A percentile compares a stretch with the other conserved stretches of the same genome.
phyloP scores from a whole-genome alignment of 2,797 vertebrate species.

The Picus viridis region DNA sequence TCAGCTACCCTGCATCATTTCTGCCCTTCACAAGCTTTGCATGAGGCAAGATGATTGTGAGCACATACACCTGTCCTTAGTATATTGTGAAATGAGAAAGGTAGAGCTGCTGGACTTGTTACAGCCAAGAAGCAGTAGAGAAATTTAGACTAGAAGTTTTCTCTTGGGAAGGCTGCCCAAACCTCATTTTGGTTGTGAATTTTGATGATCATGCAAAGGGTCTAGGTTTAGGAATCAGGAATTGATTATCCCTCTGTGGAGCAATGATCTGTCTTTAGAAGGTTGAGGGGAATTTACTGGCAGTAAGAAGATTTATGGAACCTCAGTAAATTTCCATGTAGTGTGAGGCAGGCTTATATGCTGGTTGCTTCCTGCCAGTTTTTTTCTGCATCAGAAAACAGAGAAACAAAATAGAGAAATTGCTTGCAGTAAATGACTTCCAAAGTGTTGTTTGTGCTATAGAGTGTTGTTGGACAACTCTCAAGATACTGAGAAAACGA shows the following conservation, averaged over 20 bases:
- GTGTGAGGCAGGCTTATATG: not conserved
- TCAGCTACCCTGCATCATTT: not conserved
- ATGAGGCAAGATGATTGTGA: fast-evolving
- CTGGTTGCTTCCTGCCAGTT: not conserved
- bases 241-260: conserved; percentile 17
- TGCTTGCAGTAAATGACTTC: not conserved
- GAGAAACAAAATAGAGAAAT: not conserved
- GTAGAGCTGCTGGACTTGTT: not conserved
- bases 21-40: not conserved
- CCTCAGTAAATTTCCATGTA: conserved; percentile 47
- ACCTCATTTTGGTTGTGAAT: not conserved
- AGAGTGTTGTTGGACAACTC: not conserved
- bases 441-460: not conserved
- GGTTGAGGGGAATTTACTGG: conserved; percentile 56
- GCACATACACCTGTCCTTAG: fast-evolving
- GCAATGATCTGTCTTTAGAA: conserved; percentile 36
- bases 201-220: not conserved
- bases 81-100: not conserved
- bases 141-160: not conserved
- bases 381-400: not conserved
- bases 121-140: not conserved
- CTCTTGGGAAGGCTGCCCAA: not conserved
- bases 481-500: not conserved
- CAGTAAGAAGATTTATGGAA: conserved; percentile 62
- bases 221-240: not conserved